These are phyloP conservation scores for Macroglossus sobrinus DNA, from an alignment of 2,113 vertebrate species.

Conservation along the genomic window DNA sequence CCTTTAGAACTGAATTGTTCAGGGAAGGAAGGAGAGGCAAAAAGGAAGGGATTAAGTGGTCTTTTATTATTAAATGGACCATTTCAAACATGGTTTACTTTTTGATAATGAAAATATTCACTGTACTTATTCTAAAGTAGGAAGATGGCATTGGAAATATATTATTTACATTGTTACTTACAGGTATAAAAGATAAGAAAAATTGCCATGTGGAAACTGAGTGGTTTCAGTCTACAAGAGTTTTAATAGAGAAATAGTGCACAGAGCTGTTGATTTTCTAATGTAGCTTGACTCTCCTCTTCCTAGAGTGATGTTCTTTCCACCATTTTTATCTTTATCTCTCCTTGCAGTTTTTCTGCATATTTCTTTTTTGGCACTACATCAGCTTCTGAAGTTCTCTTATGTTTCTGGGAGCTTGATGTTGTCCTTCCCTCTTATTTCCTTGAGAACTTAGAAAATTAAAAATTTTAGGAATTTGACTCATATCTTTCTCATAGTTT, in stretches of 20 bases:
- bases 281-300: background rate
- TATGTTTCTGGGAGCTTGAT: background rate
- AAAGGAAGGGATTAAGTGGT: background rate
- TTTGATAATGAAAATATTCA: background rate
- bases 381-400: background rate
- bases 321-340: background rate
- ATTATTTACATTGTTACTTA: background rate
- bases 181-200: background rate
- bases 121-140: background rate
- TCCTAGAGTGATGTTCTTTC: background rate
- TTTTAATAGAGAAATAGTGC: background rate
- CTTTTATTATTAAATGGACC: background rate
- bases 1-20: background rate
- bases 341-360: background rate
- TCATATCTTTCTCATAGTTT: background rate
- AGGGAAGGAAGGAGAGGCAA: background rate
- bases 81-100: background rate
- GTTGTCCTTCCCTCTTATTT: background rate
- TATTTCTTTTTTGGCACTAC: background rate
- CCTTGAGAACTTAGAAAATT: background rate
- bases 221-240: background rate
- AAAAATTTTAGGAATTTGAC: background rate
- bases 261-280: background rate
- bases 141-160: background rate
- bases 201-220: background rate